Base-by-base conservation (phyloP, 2,888 invertebrate species). In the Agonopterix arenella region DNA sequence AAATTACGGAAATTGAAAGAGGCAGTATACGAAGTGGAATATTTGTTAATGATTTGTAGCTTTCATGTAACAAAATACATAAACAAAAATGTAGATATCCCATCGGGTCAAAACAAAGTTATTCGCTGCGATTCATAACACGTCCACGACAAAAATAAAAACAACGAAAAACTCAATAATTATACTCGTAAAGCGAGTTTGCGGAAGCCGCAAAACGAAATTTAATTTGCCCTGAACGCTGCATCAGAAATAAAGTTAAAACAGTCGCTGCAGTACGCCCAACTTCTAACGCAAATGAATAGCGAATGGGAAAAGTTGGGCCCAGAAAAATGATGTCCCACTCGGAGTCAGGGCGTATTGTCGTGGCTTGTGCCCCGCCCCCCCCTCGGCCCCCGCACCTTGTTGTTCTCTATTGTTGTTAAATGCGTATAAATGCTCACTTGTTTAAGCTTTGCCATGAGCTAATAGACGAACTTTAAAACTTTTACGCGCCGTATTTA, bases 261-360 rank as follows among this genome's bases (percentile, higher is more conserved):
- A 88, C 85, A 88, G 88, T 85, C 83, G 79, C 77, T 84, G 86
- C 85, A 85, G 80, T 79, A 83, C 81, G 85, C 60, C 74, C 75
- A 89, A 88, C 88, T 89, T 88, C 85, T 86, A 88, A 89, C 88
- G 84, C 85, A 85, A 88, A 89, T 89, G 89, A 89, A 89, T 88
- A 89, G 84, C 81, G 86, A 89, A 88, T 88, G 85, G 84, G 85
- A 77, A 88, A 89, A 89, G 89, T 89, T 89, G 77, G 69, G 73
- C 68, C 68, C 83, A 84, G 85, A 88, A 89, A 89, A 89, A 88
- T 85, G 84, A 84, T 86, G 88, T 84, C 82, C 80, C 80, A 79
- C 73, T 78, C 78, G 76, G 61, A 13, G 44, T 5, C 7, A 44
- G 10, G 43, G 46, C 8, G 45, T 37, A 46, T 52, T 52, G 52